Percentiles rank a stretch among this genome's conserved stretches.
These are phyloP conservation scores for Gymnothorax reevesii DNA, from an alignment of 2,797 vertebrate genomes.

Conservation along the genomic window DNA sequence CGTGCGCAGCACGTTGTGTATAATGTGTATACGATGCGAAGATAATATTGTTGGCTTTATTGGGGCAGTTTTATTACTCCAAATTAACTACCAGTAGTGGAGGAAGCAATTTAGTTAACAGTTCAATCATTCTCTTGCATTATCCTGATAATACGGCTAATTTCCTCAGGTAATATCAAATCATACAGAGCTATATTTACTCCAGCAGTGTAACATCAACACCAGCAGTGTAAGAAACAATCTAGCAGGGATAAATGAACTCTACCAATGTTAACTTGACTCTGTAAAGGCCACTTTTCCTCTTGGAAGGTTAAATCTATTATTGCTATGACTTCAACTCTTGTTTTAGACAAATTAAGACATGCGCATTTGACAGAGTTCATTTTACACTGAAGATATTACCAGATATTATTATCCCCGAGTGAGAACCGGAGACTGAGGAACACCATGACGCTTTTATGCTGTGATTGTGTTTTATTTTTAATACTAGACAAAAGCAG, in stretches of 20 bases:
- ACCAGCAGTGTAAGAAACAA: too few relatives aligned
- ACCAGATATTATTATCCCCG: background rate
- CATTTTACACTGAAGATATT: background rate
- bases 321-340: background rate
- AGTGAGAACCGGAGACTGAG: background rate
- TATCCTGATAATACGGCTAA: background rate
- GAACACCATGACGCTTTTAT: background rate
- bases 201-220: too few relatives aligned
- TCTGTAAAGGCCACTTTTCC: background rate
- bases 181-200: too few relatives aligned
- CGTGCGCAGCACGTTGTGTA: too few relatives aligned
- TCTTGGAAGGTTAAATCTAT: background rate
- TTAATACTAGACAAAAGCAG: background rate
- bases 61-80: too few relatives aligned
- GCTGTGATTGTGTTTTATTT: background rate
- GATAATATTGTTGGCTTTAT: too few relatives aligned
- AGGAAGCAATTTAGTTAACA: background rate
- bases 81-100: too few relatives aligned
- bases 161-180: background rate
- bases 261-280: background rate
- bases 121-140: background rate
- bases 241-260: too few relatives aligned
- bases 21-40: too few relatives aligned
- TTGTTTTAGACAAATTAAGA: background rate
- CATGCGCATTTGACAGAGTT: background rate